Base-by-base conservation (phyloP, 2,797 vertebrate species). In the Okamejei kenojei region DNA sequence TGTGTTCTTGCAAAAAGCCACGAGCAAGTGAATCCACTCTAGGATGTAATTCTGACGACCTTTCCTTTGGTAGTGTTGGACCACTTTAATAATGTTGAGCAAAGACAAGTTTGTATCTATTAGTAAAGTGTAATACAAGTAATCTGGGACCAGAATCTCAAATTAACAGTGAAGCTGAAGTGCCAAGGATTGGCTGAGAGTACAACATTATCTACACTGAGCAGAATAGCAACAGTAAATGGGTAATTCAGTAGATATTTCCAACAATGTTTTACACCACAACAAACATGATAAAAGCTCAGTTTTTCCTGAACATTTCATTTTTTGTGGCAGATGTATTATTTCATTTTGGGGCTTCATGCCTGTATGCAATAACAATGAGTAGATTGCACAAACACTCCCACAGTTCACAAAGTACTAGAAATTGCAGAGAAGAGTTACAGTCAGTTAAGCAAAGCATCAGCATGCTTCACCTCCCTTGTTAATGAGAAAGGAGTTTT, bases 321-420 rank as follows among this genome's bases (percentile, higher is more conserved):
- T 81, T 91, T 45, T 91, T 91, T 45, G 2, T 73, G 65, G 35
- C 88, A 86, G 82, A 65, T 86, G 82, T 6, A 32, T 32, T 86
- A 23, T 91, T 91, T 45, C 65, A 91, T 90, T 65, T 73, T 45
- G 61, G 65, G 17, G 29, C n/a, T 88, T 68, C 65, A 90, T 73
- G 32, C 68, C 45, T 2, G 35, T 73, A 91, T 71, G n/a, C 86
- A 61, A 58, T 35, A 88, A 88, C 88, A 95, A 94, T 95, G 95
- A 95, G 94, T 95, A 94, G 94, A 94, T 95, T 94, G 96, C 96
- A 95, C 94, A 94, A 71, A 94, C 93, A 95, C 95, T 94, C 93
- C 94, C 95, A 93, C 94, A 94, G 94, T 95, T 96, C 94, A 93
- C 74, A 94, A 93, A 94, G 79, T 93, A 94, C 35, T 91, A 94